Evolutionary conservation across 35 echinoderm and acorn worm species (phyloP), one percentile per base, ranked within the genome.

Genomic region (Patiria miniata): DNA sequence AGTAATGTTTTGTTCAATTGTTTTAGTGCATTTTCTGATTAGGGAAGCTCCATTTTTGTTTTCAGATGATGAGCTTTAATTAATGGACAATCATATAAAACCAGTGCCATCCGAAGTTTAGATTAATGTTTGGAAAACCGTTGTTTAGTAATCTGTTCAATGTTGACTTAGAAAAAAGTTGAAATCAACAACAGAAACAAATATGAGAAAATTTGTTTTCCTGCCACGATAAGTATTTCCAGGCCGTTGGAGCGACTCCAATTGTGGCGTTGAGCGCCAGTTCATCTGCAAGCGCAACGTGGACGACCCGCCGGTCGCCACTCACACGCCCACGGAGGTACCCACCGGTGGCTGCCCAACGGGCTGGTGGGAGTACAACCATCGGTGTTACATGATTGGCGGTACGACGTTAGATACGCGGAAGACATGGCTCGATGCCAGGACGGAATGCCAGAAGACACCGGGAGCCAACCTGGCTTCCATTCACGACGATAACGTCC

Each of bases 211-310:
- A 47, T n/a, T n/a, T n/a, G 42, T 47, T 47, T 47, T 12, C 42
- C 42, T 47, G 42, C 42, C 12, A 47, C 12, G 12, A 6, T 47
- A 6, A 47, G 42, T 12, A 6, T 12, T 12, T 47, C 42, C 34
- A 21, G 82, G 82, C n/a, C 22, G 57, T 57, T 95, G 93, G 93
- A 95, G 82, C 68, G 93, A 95, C 77, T 68, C 78, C 42, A 91
- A 88, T 40, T 91, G 93, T 81, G 93, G 93, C 29, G 77, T 78
- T 33, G 34, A 56, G 1, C 36, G 26, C 10, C 68, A 85, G n/a
- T 95, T 95, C 40, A 86, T 91, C 52, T 95, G 93, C 78, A 84
- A 89, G 77, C 81, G 86, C 4, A 44, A 50, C 3, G 44, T 77
- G 15, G 40, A 87, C 50, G 80, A 95, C 21, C 79, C 83, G 28